Evolutionary conservation across 2,888 invertebrate genomes (phyloP), one percentile per base, ranked within the genome.

Genomic region (Melanophora roralis): DNA sequence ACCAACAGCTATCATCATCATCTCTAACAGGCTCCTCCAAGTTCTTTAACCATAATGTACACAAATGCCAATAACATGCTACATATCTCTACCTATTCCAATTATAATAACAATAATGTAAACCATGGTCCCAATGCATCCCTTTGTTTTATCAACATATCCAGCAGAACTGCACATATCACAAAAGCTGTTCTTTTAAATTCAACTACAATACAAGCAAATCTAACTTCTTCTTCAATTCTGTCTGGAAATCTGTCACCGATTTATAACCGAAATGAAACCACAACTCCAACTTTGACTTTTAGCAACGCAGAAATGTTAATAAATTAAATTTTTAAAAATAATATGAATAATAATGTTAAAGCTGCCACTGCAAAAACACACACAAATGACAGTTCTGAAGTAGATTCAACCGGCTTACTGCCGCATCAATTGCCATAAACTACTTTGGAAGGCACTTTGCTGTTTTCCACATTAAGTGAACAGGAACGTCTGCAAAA

Each of bases 301-400:
- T 84, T 85, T 65, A 88, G 88, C 49, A 87, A 89, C 57, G 89
- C 89, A 67, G 89, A 89, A 85, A 89, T 88, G 84, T 85, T 89
- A 81, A 89, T 89, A 81, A 89, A 89, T 85, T 89, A 89, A 84
- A 89, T 89, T 64, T 89, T 89, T 83, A 89, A 89, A 82, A 89
- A 89, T 84, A 89, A 88, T 76, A 89, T 89, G 51, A 89, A 87
- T 71, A 88, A 88, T 84, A 87, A 87, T 72, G 88, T 88, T 84
- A 82, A 82, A 27, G 82, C 77, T 67, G 55, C 40, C 16, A 79
- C 51, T 49, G 11, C 59, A 45, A 77, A 78, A 53, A 80, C 68
- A 16, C 72, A 68, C 14, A 73, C 51, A 40, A 80, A 80, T 68
- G 80, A 76, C 23, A 72, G 72, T 12, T 80, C 62, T 51, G 83